A percentile compares a stretch with the other conserved stretches of the same genome.
These are phyloP conservation scores for Archivesica marissinica DNA, from an alignment of 1,140 invertebrate species.

Conservation along the genomic window DNA sequence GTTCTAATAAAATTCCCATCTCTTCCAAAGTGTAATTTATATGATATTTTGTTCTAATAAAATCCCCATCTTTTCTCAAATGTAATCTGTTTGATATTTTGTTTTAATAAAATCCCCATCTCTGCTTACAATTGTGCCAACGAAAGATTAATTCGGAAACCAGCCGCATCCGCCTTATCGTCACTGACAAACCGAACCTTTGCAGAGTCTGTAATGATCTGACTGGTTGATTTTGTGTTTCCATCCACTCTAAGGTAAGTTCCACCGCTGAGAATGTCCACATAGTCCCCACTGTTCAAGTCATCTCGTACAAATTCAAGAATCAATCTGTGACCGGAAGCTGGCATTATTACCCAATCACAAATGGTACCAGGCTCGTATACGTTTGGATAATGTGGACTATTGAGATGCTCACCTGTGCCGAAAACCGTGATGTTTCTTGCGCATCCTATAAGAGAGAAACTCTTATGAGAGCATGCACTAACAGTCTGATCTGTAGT, in stretches of 20 bases:
- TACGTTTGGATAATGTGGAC: constrained; percentile 7
- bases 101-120: too few relatives aligned
- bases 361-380: constrained; percentile 27
- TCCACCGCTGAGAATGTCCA: constrained; percentile 7
- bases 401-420: neutral
- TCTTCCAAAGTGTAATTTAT: too few relatives aligned
- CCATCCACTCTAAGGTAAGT: neutral
- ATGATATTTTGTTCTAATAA: too few relatives aligned
- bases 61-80: too few relatives aligned
- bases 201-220: neutral
- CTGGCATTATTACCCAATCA: constrained; percentile 5
- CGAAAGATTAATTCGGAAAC: constrained; percentile 23
- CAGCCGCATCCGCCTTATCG: neutral
- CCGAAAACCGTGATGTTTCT: constrained; percentile 28
- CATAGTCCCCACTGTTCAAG: neutral
- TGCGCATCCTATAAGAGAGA: constrained; percentile 4
- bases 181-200: constrained; percentile 17
- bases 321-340: neutral
- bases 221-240: neutral
- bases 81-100: too few relatives aligned
- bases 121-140: too few relatives aligned
- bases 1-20: too few relatives aligned
- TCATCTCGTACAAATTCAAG: neutral
- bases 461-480: neutral
- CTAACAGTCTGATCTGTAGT: neutral